A percentile compares a stretch with the other conserved stretches of the same genome.
These are phyloP conservation scores for Drosophila neonasuta DNA, from an alignment of 2,888 invertebrate species.

Conservation along the genomic window DNA sequence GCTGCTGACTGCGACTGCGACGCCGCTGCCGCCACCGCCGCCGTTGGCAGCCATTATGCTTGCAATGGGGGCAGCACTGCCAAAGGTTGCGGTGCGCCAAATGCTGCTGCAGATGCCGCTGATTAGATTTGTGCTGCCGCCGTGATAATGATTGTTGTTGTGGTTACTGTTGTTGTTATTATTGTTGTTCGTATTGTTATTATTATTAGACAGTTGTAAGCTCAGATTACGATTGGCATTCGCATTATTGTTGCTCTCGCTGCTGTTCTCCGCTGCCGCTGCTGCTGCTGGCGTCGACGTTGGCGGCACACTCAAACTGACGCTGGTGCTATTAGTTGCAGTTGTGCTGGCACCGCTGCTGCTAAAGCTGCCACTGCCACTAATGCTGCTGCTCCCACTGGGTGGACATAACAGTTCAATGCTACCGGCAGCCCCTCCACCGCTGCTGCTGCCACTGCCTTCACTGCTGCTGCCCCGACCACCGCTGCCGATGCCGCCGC, in stretches of 20 bases:
- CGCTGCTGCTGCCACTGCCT: conserved; percentile 10
- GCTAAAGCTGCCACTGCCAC: conserved; percentile 60
- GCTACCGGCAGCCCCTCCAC: conserved; percentile 48
- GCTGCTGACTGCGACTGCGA: conserved; percentile 38
- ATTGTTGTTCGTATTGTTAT: conserved; percentile 38
- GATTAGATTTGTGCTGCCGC: conserved; percentile 60
- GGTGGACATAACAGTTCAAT: conserved; percentile 66
- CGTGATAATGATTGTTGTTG: conserved; percentile 51
- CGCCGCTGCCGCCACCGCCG: conserved; percentile 30
- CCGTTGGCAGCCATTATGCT: conserved; percentile 46
- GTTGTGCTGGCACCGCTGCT: conserved; percentile 56
- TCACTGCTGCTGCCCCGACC: conserved; percentile 12
- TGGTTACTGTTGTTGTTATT: conserved; percentile 39
- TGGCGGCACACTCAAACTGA: conserved; percentile 53
- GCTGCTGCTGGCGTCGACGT: conserved; percentile 24
- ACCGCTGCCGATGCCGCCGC: neutral
- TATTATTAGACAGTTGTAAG: conserved; percentile 63
- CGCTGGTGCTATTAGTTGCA: conserved; percentile 63
- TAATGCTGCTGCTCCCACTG: conserved; percentile 64
- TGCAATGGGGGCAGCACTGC: conserved; percentile 69
- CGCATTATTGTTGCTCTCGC: conserved; percentile 60
- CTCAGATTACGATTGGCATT: conserved; percentile 70
- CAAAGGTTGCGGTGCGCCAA: conserved; percentile 79
- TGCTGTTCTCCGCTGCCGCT: conserved; percentile 37
- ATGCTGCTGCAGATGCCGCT: conserved; percentile 76